phyloP scores from a whole-genome alignment of 2,888 invertebrate genomes.

The Sylvicola fuscatus region DNA sequence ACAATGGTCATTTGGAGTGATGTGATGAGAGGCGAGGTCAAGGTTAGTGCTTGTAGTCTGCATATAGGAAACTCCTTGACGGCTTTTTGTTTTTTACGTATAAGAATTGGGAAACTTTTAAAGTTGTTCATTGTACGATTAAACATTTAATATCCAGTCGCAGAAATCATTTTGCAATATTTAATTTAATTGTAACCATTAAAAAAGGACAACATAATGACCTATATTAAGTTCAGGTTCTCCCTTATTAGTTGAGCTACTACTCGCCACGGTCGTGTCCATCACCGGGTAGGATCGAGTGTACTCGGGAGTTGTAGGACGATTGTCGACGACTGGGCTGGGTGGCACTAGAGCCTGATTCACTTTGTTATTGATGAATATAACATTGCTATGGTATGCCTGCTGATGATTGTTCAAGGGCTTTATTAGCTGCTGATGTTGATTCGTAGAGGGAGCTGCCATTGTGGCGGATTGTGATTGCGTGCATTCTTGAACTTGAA shows the following conservation, averaged over 20 bases:
- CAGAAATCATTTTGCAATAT: no score
- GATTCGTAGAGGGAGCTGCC: not conserved
- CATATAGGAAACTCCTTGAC: no score
- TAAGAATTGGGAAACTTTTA: no score
- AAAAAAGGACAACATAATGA: no score
- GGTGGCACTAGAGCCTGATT: not conserved
- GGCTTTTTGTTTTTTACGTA: no score
- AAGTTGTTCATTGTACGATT: no score
- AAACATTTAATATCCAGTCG: no score
- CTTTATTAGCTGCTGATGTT: not conserved
- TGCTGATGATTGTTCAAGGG: not conserved
- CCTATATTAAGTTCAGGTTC: conserved; percentile 26
- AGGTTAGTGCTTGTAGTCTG: no score
- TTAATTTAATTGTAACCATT: no score
- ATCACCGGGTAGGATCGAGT: conserved; percentile 26
- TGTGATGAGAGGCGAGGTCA: no score
- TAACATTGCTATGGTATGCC: not conserved
- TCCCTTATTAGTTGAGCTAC: conserved; percentile 16
- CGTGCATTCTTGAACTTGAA: conserved; percentile 10
- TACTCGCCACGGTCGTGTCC: conserved; percentile 26
- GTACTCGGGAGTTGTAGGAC: conserved; percentile 23
- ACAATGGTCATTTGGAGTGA: no score
- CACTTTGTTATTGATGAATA: conserved; percentile 1
- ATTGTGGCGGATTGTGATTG: conserved; percentile 5
- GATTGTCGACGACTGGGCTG: not conserved